These are phyloP conservation scores for Melanotaenia pygmaea DNA, from an alignment of 2,797 vertebrate genomes.

Conservation along the genomic window DNA sequence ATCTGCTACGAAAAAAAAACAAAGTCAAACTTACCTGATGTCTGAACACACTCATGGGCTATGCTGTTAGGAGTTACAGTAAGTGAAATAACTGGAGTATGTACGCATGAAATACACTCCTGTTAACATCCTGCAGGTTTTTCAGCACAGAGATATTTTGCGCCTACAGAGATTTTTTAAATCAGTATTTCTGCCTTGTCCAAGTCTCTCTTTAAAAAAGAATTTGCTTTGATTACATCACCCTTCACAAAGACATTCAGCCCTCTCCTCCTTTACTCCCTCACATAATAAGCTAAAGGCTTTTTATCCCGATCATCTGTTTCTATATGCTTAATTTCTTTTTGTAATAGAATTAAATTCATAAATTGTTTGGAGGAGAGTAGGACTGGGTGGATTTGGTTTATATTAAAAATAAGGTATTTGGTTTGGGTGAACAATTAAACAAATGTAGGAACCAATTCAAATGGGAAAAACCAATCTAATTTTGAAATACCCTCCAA, in stretches of 20 bases:
- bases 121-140: slow-evolving; percentile 20
- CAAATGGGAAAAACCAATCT: slow-evolving; percentile 43
- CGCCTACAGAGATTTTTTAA: slow-evolving; percentile 14
- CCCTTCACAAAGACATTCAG: slow-evolving; percentile 28
- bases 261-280: slow-evolving; percentile 30
- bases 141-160: slow-evolving; percentile 9
- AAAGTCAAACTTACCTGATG: slow-evolving; percentile 4
- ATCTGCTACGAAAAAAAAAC: slow-evolving; percentile 5
- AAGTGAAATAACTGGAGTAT: slow-evolving; percentile 10
- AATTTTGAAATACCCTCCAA: slow-evolving; percentile 59
- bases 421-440: not conserved
- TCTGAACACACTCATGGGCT: not conserved
- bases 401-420: slow-evolving; percentile 10
- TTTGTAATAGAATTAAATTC: not conserved
- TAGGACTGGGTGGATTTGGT: not conserved
- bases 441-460: slow-evolving; percentile 30
- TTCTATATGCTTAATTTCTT: not conserved
- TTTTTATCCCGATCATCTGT: slow-evolving; percentile 3
- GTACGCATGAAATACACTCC: slow-evolving; percentile 11
- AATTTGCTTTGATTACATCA: slow-evolving; percentile 55
- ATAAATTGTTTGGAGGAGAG: slow-evolving; percentile 1
- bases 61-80: slow-evolving; percentile 4
- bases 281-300: slow-evolving; percentile 14
- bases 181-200: slow-evolving; percentile 37
- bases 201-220: slow-evolving; percentile 45